Evolutionary conservation across 1,140 invertebrate genomes (phyloP).

Genomic region (Macrostomum lignano): DNA sequence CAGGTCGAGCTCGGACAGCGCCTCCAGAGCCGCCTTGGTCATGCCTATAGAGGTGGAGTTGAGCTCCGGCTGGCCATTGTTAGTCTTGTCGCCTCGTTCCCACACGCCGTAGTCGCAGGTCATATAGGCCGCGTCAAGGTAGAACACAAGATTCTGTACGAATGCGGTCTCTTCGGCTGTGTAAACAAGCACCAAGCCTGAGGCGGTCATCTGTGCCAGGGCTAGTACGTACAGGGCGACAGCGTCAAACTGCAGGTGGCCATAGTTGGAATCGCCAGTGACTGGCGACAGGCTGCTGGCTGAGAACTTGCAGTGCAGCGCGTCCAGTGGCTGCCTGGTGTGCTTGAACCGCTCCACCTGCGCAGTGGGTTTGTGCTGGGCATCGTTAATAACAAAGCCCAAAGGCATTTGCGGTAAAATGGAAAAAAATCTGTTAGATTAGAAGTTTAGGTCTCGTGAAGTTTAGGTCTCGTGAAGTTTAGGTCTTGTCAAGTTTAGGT

Average conservation of each 20-base stretch:
- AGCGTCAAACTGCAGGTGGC: slow-evolving; percentile 87
- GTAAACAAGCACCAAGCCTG: slow-evolving; percentile 73
- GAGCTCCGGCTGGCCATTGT: slow-evolving; percentile 81
- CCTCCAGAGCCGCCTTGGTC: slow-evolving; percentile 62
- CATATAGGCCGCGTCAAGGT: slow-evolving; percentile 73
- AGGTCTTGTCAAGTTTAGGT: too few relatives aligned
- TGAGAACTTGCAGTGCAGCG: slow-evolving; percentile 85
- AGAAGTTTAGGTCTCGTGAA: too few relatives aligned
- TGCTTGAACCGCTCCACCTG: slow-evolving; percentile 85
- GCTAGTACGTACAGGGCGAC: slow-evolving; percentile 71
- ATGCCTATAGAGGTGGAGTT: slow-evolving; percentile 80
- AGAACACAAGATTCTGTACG: slow-evolving; percentile 91
- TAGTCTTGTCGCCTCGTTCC: slow-evolving; percentile 97
- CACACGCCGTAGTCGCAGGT: slow-evolving; percentile 79
- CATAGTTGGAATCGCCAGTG: slow-evolving; percentile 81
- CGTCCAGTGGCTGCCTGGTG: slow-evolving; percentile 60
- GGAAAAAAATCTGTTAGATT: too few relatives aligned
- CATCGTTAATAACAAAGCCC: too few relatives aligned
- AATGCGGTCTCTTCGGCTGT: slow-evolving; percentile 86
- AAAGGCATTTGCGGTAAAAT: too few relatives aligned
- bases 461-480: too few relatives aligned
- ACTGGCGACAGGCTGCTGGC: slow-evolving; percentile 48
- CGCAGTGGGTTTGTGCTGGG: too few relatives aligned
- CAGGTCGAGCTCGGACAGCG: slow-evolving; percentile 88
- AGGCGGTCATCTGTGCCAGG: slow-evolving; percentile 95